A percentile compares a stretch with the other conserved stretches of the same genome.
These are phyloP conservation scores for Nesidiocoris tenuis DNA, from an alignment of 2,888 invertebrate species.

Conservation along the genomic window DNA sequence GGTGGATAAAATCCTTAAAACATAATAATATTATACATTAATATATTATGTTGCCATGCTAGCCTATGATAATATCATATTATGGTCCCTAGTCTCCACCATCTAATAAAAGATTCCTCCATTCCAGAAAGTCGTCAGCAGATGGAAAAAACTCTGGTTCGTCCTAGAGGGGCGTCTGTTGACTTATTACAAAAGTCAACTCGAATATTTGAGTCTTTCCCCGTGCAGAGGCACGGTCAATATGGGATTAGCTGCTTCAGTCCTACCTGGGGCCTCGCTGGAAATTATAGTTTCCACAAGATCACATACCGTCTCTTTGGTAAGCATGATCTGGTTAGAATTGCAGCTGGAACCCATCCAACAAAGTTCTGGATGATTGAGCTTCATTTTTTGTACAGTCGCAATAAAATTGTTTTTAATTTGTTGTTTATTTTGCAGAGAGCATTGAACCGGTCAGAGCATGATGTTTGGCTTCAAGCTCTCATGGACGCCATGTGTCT, in stretches of 20 bases:
- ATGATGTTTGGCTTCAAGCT: constrained; percentile 59
- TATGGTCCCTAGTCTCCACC: no score
- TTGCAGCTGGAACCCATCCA: not conserved
- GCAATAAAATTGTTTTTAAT: no score
- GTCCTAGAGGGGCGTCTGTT: constrained; percentile 59
- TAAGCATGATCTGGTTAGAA: constrained; percentile 52
- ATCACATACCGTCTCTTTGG: constrained; percentile 56
- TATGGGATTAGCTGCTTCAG: constrained; percentile 56
- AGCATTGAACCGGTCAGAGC: constrained; percentile 56
- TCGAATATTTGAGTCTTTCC: constrained; percentile 57
- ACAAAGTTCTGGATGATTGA: not conserved
- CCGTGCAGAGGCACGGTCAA: constrained; percentile 60
- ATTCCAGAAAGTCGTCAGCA: constrained; percentile 49
- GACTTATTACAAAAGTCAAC: constrained; percentile 59
- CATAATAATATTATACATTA: no score
- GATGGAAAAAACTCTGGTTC: constrained; percentile 61
- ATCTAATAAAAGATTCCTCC: not conserved
- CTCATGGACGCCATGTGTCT: constrained; percentile 56
- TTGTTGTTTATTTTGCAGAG: no score
- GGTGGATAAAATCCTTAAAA: no score
- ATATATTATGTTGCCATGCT: no score
- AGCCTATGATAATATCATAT: no score
- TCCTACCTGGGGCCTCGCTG: constrained; percentile 54
- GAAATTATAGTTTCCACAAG: constrained; percentile 57
- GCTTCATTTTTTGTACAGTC: not conserved